These are phyloP conservation scores for Mallotus villosus DNA, from an alignment of 2,797 vertebrate species.

Conservation along the genomic window DNA sequence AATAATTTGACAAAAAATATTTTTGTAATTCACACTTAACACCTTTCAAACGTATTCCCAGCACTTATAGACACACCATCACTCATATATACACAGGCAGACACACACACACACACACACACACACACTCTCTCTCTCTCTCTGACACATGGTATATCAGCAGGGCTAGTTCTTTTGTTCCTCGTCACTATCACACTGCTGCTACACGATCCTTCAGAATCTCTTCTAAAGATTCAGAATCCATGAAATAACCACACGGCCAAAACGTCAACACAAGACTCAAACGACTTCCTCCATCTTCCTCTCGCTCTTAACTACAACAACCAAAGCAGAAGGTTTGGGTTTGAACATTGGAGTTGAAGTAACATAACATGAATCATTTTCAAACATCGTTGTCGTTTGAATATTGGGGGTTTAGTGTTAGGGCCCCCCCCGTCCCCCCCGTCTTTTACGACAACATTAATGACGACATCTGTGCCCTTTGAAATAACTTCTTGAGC, in stretches of 20 bases:
- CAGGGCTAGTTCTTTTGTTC: slow-evolving; percentile 71
- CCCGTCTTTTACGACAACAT: too few relatives aligned
- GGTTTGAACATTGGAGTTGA: background rate
- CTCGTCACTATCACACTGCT: slow-evolving; percentile 58
- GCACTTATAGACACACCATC: background rate
- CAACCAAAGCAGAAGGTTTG: too few relatives aligned
- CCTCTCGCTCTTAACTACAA: too few relatives aligned
- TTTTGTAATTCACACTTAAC: slow-evolving; percentile 50
- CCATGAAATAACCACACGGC: too few relatives aligned
- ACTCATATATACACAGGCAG: slow-evolving; percentile 4
- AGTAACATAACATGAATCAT: too few relatives aligned
- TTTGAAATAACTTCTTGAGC: background rate
- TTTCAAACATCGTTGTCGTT: too few relatives aligned
- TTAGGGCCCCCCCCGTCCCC: too few relatives aligned
- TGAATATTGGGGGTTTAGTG: too few relatives aligned
- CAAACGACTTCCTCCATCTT: too few relatives aligned
- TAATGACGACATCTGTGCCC: background rate
- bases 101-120: slow-evolving; percentile 18
- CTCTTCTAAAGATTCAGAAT: too few relatives aligned
- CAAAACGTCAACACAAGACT: too few relatives aligned
- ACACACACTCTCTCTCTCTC: slow-evolving; percentile 28
- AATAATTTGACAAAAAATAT: slow-evolving; percentile 33
- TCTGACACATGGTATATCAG: slow-evolving; percentile 74
- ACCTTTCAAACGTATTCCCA: slow-evolving; percentile 34
- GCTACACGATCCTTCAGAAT: slow-evolving; percentile 41